These are phyloP conservation scores for Cercopithecus diana DNA, from an alignment of 2,797 vertebrate species.

Conservation along the genomic window DNA sequence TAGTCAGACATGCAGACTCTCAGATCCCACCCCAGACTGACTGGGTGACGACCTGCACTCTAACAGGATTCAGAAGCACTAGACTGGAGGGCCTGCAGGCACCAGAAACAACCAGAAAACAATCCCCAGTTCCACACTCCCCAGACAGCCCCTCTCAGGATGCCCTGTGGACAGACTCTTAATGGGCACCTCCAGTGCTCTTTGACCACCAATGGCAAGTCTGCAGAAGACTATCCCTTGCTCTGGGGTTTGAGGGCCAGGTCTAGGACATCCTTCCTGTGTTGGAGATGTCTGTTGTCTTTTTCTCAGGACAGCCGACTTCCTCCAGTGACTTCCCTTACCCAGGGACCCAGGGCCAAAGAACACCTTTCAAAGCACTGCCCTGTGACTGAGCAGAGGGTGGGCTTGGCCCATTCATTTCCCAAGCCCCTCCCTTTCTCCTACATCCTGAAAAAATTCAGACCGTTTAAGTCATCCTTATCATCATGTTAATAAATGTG, in stretches of 20 bases:
- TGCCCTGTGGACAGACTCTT: background rate
- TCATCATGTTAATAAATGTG: constrained; percentile 77
- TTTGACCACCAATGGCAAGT: background rate
- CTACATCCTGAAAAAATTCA: constrained; percentile 51
- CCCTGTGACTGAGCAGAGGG: constrained; percentile 18
- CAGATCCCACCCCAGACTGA: background rate
- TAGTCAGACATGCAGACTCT: background rate
- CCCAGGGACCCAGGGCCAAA: background rate
- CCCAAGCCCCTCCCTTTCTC: constrained; percentile 53
- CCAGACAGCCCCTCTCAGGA: background rate
- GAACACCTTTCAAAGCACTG: background rate
- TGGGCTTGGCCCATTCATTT: constrained; percentile 22
- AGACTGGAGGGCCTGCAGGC: background rate
- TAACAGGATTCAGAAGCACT: background rate
- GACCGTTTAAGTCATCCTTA: constrained; percentile 73
- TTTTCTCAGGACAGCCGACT: background rate
- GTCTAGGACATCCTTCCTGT: constrained; percentile 46
- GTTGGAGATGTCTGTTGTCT: background rate
- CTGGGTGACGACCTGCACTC: background rate
- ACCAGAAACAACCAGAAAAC: background rate
- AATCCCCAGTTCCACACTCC: background rate
- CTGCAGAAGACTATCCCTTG: background rate
- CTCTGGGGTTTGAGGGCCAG: background rate
- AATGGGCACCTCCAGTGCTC: background rate
- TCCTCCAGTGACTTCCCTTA: constrained; percentile 12